These are phyloP conservation scores for Tetranychus piercei DNA, from an alignment of 2,888 invertebrate species.

Conservation along the genomic window DNA sequence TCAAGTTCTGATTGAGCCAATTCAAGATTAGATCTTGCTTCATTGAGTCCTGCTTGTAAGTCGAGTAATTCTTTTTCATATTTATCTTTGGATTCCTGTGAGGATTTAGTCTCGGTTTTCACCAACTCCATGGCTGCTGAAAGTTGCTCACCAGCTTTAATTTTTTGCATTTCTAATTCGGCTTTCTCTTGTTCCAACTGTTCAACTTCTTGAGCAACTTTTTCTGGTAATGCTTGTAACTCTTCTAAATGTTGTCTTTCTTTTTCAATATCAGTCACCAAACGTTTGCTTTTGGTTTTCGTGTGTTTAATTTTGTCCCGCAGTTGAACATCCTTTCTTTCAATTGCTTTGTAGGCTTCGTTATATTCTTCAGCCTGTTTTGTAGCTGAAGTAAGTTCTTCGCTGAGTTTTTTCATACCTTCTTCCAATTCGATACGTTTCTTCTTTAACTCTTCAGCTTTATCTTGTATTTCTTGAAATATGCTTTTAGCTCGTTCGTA, in stretches of 20 bases:
- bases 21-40: slow-evolving; percentile 44
- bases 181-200: slow-evolving; percentile 33
- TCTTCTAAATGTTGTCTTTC: slow-evolving; percentile 44
- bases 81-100: slow-evolving; percentile 51
- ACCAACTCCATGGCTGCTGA: slow-evolving; percentile 42
- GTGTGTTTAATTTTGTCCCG: slow-evolving; percentile 39
- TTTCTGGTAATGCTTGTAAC: slow-evolving; percentile 47
- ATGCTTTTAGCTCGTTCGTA: slow-evolving; percentile 17
- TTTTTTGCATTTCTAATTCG: slow-evolving; percentile 44
- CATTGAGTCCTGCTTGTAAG: slow-evolving; percentile 49
- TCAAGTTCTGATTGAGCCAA: slow-evolving; percentile 60
- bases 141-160: slow-evolving; percentile 38
- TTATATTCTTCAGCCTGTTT: slow-evolving; percentile 30
- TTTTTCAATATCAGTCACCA: slow-evolving; percentile 34
- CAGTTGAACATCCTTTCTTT: slow-evolving; percentile 44
- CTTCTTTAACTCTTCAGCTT: slow-evolving; percentile 37
- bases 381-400: slow-evolving; percentile 31
- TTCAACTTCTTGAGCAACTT: slow-evolving; percentile 50
- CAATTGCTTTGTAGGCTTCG: slow-evolving; percentile 43
- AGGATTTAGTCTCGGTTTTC: slow-evolving; percentile 46
- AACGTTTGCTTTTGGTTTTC: slow-evolving; percentile 34
- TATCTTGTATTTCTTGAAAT: slow-evolving; percentile 38
- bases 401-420: slow-evolving; percentile 32
- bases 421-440: slow-evolving; percentile 43
- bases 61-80: slow-evolving; percentile 49